Conservation (phyloP, 2,888 invertebrate species). For the Tribolium freemani region DNA sequence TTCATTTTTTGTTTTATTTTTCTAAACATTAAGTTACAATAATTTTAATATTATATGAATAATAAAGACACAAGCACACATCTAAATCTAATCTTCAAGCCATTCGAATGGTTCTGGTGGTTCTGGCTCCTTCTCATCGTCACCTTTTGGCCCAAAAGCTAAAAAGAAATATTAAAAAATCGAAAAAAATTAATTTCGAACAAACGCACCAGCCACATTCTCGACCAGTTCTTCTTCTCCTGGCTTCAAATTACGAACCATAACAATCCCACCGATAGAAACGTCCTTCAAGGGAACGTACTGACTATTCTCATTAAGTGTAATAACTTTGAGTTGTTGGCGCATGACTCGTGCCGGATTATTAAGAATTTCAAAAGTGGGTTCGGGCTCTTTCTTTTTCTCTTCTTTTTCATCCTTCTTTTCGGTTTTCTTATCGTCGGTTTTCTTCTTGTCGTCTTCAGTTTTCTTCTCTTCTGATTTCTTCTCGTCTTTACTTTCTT, state of each 20-base stretch:
- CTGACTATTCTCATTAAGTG: slow-evolving; percentile 83
- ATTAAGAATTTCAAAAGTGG: slow-evolving; percentile 89
- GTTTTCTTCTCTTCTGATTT: slow-evolving; percentile 62
- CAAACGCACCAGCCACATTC: slow-evolving; percentile 79
- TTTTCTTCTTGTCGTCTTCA: slow-evolving; percentile 65
- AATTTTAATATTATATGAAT: background rate
- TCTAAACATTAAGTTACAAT: background rate
- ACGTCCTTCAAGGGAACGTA: slow-evolving; percentile 93
- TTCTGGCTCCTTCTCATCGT: slow-evolving; percentile 96
- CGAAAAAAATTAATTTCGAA: background rate
- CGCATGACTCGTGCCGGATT: slow-evolving; percentile 97
- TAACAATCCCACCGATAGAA: slow-evolving; percentile 95
- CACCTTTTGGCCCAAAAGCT: slow-evolving; percentile 90
- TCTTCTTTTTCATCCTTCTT: slow-evolving; percentile 70
- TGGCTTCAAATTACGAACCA: slow-evolving; percentile 89
- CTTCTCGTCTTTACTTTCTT: slow-evolving; percentile 35
- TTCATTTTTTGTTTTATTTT: background rate
- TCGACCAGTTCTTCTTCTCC: slow-evolving; percentile 90
- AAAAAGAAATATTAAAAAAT: slow-evolving; percentile 49
- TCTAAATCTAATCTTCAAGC: slow-evolving; percentile 80
- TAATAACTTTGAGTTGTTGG: slow-evolving; percentile 86
- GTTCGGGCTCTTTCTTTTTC: slow-evolving; percentile 89
- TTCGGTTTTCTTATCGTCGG: slow-evolving; percentile 50
- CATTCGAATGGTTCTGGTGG: slow-evolving; percentile 99
- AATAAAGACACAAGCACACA: background rate